A percentile compares a stretch with the other conserved stretches of the same genome.
Conservation (phyloP, 2,797 vertebrate genomes). For the Rhodeus uyekii region DNA sequence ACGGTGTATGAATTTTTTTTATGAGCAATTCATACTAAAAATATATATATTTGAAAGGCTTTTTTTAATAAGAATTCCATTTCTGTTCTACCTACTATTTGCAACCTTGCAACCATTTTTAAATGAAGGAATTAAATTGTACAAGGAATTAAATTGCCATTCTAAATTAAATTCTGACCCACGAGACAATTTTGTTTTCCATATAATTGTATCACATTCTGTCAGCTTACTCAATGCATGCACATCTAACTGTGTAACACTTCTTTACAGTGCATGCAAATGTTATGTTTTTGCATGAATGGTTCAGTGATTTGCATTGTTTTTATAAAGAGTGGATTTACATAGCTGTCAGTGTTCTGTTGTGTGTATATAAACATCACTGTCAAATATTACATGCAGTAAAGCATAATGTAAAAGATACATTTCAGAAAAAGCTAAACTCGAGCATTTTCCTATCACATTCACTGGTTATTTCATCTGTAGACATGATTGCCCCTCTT, state of each 20-base stretch:
- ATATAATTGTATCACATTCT: background rate
- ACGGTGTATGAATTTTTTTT: background rate
- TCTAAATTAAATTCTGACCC: background rate
- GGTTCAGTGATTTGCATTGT: background rate
- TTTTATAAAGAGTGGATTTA: background rate
- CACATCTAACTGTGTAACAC: background rate
- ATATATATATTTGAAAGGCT: too few species aligned
- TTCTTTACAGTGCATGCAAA: background rate
- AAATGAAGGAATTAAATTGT: background rate
- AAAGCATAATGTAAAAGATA: background rate
- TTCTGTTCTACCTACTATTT: background rate
- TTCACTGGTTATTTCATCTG: conserved; percentile 17
- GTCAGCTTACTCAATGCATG: background rate
- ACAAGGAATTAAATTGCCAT: background rate
- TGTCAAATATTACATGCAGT: background rate
- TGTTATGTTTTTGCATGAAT: background rate
- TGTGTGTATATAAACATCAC: background rate
- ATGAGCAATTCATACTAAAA: too few species aligned
- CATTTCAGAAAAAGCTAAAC: background rate
- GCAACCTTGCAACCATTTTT: background rate
- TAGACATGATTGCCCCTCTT: conserved; percentile 16
- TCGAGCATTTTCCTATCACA: background rate
- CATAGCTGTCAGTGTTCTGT: background rate
- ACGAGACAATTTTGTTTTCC: background rate
- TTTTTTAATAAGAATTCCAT: background rate